These are phyloP conservation scores for Drosophila pseudoananassae DNA, from an alignment of 1,140 invertebrate species.

Conservation along the genomic window DNA sequence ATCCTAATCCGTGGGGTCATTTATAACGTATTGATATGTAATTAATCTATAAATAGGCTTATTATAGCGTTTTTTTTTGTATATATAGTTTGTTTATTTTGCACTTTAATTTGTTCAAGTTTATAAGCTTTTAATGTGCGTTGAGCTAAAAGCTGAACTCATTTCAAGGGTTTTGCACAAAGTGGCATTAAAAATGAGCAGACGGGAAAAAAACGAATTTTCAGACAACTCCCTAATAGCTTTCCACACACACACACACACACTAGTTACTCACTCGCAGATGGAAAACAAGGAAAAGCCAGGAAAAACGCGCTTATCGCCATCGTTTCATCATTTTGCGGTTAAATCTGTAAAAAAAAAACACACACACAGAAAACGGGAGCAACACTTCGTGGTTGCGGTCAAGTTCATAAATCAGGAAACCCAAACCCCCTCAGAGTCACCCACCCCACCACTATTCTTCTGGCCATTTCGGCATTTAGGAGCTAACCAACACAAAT, in stretches of 20 bases:
- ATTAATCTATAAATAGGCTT: too few relatives aligned
- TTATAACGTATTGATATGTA: too few relatives aligned
- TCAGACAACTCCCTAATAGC: constrained; percentile 76
- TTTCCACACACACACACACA: constrained; percentile 59
- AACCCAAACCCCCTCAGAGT: neutral
- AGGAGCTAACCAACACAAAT: constrained; percentile 34
- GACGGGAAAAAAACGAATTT: constrained; percentile 44
- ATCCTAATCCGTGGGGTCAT: too few relatives aligned
- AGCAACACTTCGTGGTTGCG: constrained; percentile 72
- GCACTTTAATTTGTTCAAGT: constrained; percentile 1
- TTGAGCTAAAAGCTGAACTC: constrained; percentile 54
- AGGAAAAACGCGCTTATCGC: constrained; percentile 61
- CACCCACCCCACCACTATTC: neutral
- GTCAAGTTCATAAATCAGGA: constrained; percentile 81
- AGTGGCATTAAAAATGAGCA: constrained; percentile 67
- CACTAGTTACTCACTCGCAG: constrained; percentile 8
- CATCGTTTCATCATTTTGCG: constrained; percentile 79
- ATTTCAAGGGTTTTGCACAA: constrained; percentile 69
- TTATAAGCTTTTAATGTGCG: constrained; percentile 16
- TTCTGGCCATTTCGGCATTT: constrained; percentile 3
- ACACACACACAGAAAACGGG: constrained; percentile 7
- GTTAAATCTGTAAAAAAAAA: constrained; percentile 77
- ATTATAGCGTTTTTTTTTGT: neutral
- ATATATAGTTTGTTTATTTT: neutral
- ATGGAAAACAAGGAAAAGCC: constrained; percentile 8